Percentiles rank a stretch among this genome's conserved stretches.
These are phyloP conservation scores for Spodoptera litura DNA, from an alignment of 1,140 invertebrate species.

Conservation along the genomic window DNA sequence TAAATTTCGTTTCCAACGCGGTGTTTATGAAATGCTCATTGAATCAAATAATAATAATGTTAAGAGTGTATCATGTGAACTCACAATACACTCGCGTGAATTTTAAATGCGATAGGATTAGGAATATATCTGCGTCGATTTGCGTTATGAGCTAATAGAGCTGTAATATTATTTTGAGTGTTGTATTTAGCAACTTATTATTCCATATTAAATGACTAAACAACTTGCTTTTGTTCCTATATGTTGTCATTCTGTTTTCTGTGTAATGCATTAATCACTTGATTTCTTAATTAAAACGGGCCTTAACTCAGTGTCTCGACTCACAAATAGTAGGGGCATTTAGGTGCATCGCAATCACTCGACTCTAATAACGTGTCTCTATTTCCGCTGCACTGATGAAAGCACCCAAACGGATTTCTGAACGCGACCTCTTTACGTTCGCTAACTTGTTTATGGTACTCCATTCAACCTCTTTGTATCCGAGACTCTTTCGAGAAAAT, in stretches of 20 bases:
- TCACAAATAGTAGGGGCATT: constrained; percentile 17
- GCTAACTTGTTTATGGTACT: constrained; percentile 47
- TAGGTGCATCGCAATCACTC: constrained; percentile 39
- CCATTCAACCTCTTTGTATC: constrained; percentile 45
- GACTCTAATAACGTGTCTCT: constrained; percentile 43
- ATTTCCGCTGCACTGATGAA: constrained; percentile 49
- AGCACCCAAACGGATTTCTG: constrained; percentile 40
- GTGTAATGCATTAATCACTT: background rate
- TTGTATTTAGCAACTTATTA: background rate
- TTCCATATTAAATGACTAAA: background rate
- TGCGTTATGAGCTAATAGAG: too few species aligned
- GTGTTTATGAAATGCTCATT: constrained; percentile 19
- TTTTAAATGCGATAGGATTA: background rate
- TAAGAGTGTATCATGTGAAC: constrained; percentile 2
- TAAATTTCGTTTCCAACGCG: background rate
- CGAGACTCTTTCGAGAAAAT: constrained; percentile 37
- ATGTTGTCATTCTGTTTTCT: too few species aligned
- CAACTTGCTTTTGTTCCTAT: too few species aligned
- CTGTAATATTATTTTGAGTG: too few species aligned
- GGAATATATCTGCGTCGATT: background rate
- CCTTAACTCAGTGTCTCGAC: background rate
- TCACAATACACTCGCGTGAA: background rate
- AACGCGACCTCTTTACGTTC: constrained; percentile 42
- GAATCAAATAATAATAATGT: constrained; percentile 33
- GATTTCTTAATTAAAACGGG: background rate